Evolutionary conservation across 1,140 invertebrate species (phyloP).

Genomic region (Temnothorax curvispinosus): DNA sequence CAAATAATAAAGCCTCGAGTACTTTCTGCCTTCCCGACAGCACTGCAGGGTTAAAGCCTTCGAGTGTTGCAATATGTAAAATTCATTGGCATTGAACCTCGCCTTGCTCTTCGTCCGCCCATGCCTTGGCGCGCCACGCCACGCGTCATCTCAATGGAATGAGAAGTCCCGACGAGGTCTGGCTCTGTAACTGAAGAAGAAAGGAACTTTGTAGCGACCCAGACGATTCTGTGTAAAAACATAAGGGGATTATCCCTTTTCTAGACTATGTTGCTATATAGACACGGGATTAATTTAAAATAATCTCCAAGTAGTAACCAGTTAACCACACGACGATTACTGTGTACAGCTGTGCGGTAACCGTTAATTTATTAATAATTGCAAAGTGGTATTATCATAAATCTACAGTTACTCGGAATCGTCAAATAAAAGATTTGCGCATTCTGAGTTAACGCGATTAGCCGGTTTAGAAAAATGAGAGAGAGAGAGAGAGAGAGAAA

Average conservation of each 20-base stretch:
- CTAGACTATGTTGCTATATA: background rate
- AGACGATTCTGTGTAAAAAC: background rate
- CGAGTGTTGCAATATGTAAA: conserved; percentile 20
- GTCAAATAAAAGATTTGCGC: background rate
- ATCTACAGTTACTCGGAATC: background rate
- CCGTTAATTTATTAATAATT: conserved; percentile 38
- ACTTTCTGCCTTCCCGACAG: background rate
- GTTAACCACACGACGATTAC: background rate
- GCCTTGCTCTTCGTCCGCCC: conserved; percentile 27
- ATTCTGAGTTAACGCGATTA: background rate
- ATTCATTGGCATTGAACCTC: conserved; percentile 51
- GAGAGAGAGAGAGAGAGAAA: background rate
- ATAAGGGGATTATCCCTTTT: background rate
- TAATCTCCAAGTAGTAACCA: background rate
- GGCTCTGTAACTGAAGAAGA: conserved; percentile 68
- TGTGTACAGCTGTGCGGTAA: conserved; percentile 12
- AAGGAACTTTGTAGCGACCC: conserved; percentile 16
- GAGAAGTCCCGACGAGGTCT: conserved; percentile 77
- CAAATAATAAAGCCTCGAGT: background rate
- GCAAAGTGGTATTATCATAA: background rate
- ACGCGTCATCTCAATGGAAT: conserved; percentile 78
- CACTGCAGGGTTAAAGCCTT: background rate
- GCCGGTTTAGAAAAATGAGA: background rate
- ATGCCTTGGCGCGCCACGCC: conserved; percentile 13
- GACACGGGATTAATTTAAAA: conserved; percentile 9